These are phyloP conservation scores for Polypterus bichir DNA, from an alignment of 2,113 vertebrate species.

Conservation along the genomic window DNA sequence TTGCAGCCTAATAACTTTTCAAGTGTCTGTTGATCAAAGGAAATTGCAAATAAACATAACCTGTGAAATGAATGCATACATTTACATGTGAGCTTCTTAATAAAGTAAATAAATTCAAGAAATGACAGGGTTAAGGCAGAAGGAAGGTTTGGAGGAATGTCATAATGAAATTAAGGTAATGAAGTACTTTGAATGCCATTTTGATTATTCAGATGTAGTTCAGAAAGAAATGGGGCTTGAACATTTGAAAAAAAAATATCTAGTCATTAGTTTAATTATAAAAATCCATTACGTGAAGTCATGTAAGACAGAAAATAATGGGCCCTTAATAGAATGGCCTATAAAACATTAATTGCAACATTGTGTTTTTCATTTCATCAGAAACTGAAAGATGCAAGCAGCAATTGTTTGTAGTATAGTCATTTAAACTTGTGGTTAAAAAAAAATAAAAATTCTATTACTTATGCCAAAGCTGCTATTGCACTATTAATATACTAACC, in stretches of 20 bases:
- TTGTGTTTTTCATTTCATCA: conserved; percentile 25
- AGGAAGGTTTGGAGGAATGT: conserved; percentile 28
- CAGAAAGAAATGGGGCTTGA: conserved; percentile 33
- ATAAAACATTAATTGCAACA: conserved; percentile 31
- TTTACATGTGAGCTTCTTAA: conserved; percentile 23
- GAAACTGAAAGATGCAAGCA: conserved; percentile 22
- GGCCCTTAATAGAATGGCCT: conserved; percentile 25
- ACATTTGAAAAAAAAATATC: conserved; percentile 29
- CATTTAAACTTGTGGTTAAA: conserved; percentile 24
- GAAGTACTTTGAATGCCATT: conserved; percentile 29
- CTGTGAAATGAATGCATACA: conserved; percentile 9
- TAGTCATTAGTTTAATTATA: conserved; percentile 36
- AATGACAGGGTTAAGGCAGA: conserved; percentile 25
- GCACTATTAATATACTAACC: no score
- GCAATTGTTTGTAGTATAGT: conserved; percentile 13
- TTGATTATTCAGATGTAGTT: conserved; percentile 22
- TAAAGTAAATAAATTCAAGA: conserved; percentile 34
- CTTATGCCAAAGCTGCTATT: no score
- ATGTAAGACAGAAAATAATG: conserved; percentile 36
- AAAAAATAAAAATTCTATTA: no score
- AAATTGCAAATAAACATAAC: conserved; percentile 18
- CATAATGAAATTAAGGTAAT: conserved; percentile 41
- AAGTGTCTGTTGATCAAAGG: conserved; percentile 24
- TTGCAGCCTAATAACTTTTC: conserved; percentile 22
- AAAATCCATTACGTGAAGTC: conserved; percentile 39